Conservation (phyloP, 2,113 vertebrate genomes). For the Ondatra zibethicus region DNA sequence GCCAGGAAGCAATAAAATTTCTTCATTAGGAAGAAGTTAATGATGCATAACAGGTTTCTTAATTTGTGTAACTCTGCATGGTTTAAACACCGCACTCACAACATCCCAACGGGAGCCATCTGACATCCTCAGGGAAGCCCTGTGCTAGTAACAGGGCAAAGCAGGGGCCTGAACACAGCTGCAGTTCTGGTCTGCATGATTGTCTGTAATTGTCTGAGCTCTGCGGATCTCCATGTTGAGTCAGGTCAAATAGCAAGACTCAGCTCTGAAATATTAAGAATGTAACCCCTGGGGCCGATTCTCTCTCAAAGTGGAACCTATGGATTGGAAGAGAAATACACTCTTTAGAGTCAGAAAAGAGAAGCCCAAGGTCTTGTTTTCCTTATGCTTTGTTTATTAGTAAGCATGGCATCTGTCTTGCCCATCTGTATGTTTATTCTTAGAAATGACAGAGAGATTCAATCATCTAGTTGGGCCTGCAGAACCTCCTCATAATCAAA, state of each 20-base stretch:
- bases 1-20: not conserved
- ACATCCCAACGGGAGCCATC: not conserved
- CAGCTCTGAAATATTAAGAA: not conserved
- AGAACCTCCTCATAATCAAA: not conserved
- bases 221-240: not conserved
- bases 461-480: not conserved
- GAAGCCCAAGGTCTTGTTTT: not conserved
- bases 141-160: not conserved
- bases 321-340: not conserved
- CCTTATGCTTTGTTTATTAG: not conserved
- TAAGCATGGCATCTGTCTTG: not conserved
- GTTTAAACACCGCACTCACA: not conserved
- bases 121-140: not conserved
- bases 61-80: not conserved
- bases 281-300: not conserved
- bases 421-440: not conserved
- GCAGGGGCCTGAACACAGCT: no score
- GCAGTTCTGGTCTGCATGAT: not conserved
- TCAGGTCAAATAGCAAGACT: not conserved
- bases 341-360: not conserved
- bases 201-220: not conserved
- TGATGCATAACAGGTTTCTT: not conserved
- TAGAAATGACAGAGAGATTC: not conserved
- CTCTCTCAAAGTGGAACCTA: not conserved
- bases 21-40: not conserved